Base-by-base conservation (phyloP, 2,888 invertebrate genomes). In the Pyrrhia umbra region DNA sequence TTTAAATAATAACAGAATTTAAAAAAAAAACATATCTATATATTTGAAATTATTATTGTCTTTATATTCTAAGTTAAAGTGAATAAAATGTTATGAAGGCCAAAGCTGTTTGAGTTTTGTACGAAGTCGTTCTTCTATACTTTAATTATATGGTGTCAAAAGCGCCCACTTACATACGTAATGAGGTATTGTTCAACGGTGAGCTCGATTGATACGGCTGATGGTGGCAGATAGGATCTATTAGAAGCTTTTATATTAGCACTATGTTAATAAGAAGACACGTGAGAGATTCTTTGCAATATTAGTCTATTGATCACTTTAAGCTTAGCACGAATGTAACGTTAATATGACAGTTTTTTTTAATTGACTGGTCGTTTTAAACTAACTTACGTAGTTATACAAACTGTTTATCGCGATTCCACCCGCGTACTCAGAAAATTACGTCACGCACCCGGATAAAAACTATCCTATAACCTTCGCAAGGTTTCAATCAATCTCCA, bases 171-270 rank as follows among this genome's bases (percentile, higher is more conserved):
- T 77, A 73, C 79, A 77, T 72, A 59, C 21, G 16, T 73, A 77
- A 75, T 75, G 43, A 78, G 45, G 59, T 66, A 77, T 77, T 77
- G 77, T 77, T 73, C 15, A 20, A 15, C 43, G 61, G 68, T 77
- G 72, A 61, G 58, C 62, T 20, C 45, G 15, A 54, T 59, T 70
- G 74, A 67, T 68, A 72, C 46, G 37, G 34, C 27, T 34, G 47
- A 43, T 58, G 39, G 34, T 47, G 46, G 13, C 20, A 37, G 43
- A 75, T 61, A 49, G 8, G 43, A 37, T 55, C 13, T 23, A 50
- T 39, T 52, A 60, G 21, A 10, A 37, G 8, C 20, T 13, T 10
- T 30, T 25, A 18, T 46, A 40, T 5, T 51, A 42, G 1, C 27
- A 9, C 27, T 8, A 39, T 8, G n/a, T 25, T 27, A 52, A 62